phyloP scores from a whole-genome alignment of 92 coral and sea anemone species.

The Micromussa lordhowensis region DNA sequence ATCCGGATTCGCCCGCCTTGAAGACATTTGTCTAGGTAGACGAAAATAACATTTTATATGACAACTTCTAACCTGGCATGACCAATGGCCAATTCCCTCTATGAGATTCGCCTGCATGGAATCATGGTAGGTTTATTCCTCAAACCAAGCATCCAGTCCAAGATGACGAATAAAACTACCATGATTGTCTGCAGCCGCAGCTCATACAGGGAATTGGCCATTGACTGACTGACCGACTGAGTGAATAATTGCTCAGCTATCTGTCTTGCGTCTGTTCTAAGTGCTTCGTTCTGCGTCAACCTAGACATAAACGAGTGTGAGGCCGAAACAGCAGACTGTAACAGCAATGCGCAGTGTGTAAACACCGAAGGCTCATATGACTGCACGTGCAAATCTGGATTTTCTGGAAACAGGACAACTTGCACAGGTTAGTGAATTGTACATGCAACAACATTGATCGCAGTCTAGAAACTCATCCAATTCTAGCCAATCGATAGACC shows the following conservation, averaged over 20 bases:
- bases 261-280: not conserved
- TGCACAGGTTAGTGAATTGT: conserved; percentile 37
- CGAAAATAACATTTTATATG: not conserved
- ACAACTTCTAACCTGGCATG: not conserved
- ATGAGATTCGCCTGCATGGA: no score
- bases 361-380: conserved; percentile 41
- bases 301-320: conserved; percentile 28
- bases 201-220: no score
- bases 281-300: not conserved
- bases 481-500: not conserved
- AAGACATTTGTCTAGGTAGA: conserved; percentile 46
- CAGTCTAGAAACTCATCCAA: not conserved
- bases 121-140: no score
- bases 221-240: not conserved
- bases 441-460: not conserved
- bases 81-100: no score
- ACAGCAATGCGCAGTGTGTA: conserved; percentile 7
- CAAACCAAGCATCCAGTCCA: no score
- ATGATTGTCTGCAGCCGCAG: no score
- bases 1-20: conserved; percentile 47
- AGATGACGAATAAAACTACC: no score
- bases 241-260: not conserved
- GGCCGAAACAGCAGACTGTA: conserved; percentile 14
- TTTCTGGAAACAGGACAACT: conserved; percentile 14
- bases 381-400: conserved; percentile 48